Evolutionary conservation across 2,888 invertebrate species (phyloP).

Genomic region (Stegana nigrithorax): DNA sequence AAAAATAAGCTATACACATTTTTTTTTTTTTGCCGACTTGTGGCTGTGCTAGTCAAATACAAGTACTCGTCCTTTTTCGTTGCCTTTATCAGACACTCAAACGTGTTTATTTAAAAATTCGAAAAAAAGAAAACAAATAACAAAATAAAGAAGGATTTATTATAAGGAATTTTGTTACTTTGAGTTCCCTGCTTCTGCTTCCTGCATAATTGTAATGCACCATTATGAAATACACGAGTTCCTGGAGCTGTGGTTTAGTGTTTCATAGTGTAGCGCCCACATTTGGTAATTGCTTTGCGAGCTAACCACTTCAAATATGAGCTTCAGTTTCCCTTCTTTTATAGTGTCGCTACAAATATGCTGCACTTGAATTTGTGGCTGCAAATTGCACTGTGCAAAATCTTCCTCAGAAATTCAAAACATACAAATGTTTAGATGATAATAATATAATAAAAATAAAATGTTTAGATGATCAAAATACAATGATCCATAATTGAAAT

Average conservation of each 20-base stretch:
- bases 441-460: no score
- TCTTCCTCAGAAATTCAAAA: no score
- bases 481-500: no score
- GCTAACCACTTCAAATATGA: conserved; percentile 1
- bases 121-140: conserved; percentile 17
- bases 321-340: background rate
- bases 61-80: conserved; percentile 21
- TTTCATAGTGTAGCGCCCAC: conserved; percentile 24
- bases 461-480: no score
- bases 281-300: conserved; percentile 26
- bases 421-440: no score
- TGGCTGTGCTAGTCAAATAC: conserved; percentile 9
- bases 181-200: no score
- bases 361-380: conserved; percentile 19
- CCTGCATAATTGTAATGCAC: no score
- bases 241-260: background rate
- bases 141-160: no score
- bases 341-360: background rate
- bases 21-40: conserved; percentile 1
- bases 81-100: conserved; percentile 10
- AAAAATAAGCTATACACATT: background rate
- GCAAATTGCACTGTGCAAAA: no score
- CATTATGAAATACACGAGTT: no score
- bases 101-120: conserved; percentile 8
- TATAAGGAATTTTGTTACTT: no score